phyloP scores from a whole-genome alignment of 2,797 vertebrate species.

The Danio choprae region DNA sequence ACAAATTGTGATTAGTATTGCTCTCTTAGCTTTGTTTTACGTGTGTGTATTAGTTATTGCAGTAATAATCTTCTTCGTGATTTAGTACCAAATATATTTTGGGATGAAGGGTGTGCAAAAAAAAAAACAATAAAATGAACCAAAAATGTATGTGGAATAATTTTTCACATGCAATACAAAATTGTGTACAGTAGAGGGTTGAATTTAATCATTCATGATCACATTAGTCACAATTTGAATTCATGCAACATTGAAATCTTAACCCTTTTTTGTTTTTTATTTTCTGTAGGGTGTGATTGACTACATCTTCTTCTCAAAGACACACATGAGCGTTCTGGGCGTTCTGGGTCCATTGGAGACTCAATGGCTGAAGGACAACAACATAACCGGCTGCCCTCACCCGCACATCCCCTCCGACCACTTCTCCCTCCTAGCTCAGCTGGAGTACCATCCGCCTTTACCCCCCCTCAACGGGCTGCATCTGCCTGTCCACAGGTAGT shows the following conservation, averaged over 20 bases:
- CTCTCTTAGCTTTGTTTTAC: too few species aligned
- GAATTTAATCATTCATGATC: too few species aligned
- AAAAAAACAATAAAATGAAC: too few species aligned
- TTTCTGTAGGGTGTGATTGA: constrained; percentile 92
- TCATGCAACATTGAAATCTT: neutral
- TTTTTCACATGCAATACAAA: too few species aligned
- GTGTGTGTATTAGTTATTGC: too few species aligned
- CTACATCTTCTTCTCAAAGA: constrained; percentile 99
- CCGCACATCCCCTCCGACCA: constrained; percentile 99
- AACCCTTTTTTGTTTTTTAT: neutral
- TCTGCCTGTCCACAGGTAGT: constrained; percentile 94
- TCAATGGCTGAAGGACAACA: constrained; percentile 96
- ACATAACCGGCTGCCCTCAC: constrained; percentile 97
- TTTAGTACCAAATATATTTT: too few species aligned
- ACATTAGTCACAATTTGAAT: too few species aligned
- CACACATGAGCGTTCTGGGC: constrained; percentile 94
- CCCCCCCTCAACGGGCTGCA: constrained; percentile 92
- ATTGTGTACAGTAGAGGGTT: too few species aligned
- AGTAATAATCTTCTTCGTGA: too few species aligned
- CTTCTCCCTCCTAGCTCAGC: constrained; percentile 98
- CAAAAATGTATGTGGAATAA: too few species aligned
- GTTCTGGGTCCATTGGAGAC: constrained; percentile 94
- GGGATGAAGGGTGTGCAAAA: too few species aligned
- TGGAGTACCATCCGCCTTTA: constrained; percentile 90
- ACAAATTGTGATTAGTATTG: too few species aligned